Conservation (phyloP, 2,888 invertebrate genomes). For the Leptura quadrifasciata region DNA sequence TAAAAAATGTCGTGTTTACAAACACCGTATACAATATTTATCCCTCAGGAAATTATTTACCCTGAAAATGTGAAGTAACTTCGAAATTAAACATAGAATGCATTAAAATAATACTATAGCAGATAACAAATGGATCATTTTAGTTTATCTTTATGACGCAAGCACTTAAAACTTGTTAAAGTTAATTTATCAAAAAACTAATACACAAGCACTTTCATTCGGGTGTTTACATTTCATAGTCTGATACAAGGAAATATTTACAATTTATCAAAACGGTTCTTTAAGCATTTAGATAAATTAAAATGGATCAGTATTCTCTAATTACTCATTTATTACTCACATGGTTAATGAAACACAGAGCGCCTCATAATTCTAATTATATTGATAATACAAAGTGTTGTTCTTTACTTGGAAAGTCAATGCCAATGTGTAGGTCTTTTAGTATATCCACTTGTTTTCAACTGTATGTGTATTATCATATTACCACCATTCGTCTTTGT, state of each 20-base stretch:
- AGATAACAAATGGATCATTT: slow-evolving; percentile 1
- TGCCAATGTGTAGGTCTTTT: slow-evolving; percentile 31
- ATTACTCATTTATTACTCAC: neutral
- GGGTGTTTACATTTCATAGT: neutral
- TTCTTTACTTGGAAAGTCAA: slow-evolving; percentile 35
- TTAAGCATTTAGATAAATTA: neutral
- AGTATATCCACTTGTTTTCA: slow-evolving; percentile 19
- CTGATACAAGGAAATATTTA: neutral
- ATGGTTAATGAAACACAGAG: neutral
- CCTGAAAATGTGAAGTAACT: neutral
- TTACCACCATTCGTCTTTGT: slow-evolving; percentile 33
- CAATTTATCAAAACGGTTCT: neutral
- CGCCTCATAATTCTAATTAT: neutral
- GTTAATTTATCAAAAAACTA: neutral
- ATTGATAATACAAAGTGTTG: slow-evolving; percentile 2
- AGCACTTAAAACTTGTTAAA: neutral
- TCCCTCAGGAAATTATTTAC: neutral
- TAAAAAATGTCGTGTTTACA: neutral
- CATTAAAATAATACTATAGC: neutral
- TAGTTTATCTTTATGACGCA: slow-evolving; percentile 2
- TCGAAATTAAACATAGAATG: neutral
- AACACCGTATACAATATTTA: neutral
- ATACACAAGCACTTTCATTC: neutral
- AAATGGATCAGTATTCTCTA: neutral
- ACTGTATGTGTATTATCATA: slow-evolving; percentile 17